phyloP scores from a whole-genome alignment of 2,113 vertebrate species.

The Axis porcinus region DNA sequence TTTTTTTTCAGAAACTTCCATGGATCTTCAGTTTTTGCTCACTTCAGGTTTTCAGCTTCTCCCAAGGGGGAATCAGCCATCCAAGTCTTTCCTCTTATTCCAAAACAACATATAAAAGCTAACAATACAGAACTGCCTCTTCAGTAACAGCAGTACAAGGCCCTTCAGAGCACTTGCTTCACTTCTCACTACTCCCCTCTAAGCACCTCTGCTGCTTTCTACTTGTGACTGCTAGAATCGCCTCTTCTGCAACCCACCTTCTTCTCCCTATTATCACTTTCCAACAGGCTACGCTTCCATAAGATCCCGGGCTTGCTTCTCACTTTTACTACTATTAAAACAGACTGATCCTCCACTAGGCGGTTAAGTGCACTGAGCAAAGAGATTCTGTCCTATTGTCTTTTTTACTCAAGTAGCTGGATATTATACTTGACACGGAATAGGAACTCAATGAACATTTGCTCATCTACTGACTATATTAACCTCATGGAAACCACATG shows the following conservation, averaged over 20 bases:
- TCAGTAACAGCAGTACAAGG: background rate
- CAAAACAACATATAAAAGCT: background rate
- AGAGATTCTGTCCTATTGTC: background rate
- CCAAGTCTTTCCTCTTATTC: background rate
- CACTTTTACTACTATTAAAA: background rate
- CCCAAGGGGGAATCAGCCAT: background rate
- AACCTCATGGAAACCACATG: conserved; percentile 14
- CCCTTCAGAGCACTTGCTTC: background rate
- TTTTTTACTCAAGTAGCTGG: background rate
- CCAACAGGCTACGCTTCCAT: background rate
- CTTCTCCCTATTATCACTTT: background rate
- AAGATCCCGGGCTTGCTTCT: background rate
- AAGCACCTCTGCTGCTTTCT: background rate
- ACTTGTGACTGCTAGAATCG: background rate
- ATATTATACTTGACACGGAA: background rate
- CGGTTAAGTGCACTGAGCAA: background rate
- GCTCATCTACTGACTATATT: background rate
- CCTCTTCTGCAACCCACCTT: background rate
- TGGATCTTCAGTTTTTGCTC: background rate
- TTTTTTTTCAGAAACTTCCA: background rate
- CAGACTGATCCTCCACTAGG: background rate
- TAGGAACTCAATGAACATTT: background rate
- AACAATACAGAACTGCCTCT: background rate
- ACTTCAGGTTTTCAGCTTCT: background rate
- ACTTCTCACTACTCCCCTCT: background rate